Evolutionary conservation across 2,797 vertebrate genomes (phyloP), one percentile per base, ranked within the genome.

Genomic region (Distichodus sexfasciatus): DNA sequence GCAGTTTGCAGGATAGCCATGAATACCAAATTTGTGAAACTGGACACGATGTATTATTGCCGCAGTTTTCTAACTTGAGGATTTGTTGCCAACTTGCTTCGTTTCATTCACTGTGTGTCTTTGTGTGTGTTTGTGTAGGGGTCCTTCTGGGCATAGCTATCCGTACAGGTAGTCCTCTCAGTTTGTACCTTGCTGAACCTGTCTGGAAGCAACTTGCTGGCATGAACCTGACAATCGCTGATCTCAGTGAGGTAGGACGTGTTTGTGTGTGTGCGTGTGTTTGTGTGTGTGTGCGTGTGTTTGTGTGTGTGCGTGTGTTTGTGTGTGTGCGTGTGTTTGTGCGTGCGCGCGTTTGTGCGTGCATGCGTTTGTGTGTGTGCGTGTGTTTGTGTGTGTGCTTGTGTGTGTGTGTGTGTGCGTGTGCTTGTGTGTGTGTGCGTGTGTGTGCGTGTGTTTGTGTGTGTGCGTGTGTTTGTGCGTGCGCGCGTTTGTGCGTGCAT

Each of bases 151-250:
- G 97, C 70, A 96, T 99, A 24, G 97, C 97, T 33, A 99, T 99
- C 84, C 92, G 97, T 19, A 98, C 96, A 4, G 97, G 97, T 70
- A 99, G 97, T 80, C 97, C 97, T 26, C 88, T 99, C 62, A 99
- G 97, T 83, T 93, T 99, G 78, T 99, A 93, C 83, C 89, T 99
- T 63, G 97, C 97, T 0, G 97, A 99, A 83, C 97, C 97, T 0
- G 96, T 99, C 3, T 99, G 97, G 97, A 99, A 99, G 76, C 97
- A 99, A 79, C 92, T 99, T 84, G 97, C 97, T 28, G 97, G 97
- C 78, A 98, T 99, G 97, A 99, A 93, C 83, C 88, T 99, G 77
- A 99, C 96, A 78, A 99, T 99, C 38, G 97, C 97, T 77, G 97
- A 99, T 92, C 96, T 99, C 84, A 99, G 97, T 82, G 97, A 99